Evolutionary conservation across 2,113 vertebrate species (phyloP).

Genomic region (Hemiprocne comata): DNA sequence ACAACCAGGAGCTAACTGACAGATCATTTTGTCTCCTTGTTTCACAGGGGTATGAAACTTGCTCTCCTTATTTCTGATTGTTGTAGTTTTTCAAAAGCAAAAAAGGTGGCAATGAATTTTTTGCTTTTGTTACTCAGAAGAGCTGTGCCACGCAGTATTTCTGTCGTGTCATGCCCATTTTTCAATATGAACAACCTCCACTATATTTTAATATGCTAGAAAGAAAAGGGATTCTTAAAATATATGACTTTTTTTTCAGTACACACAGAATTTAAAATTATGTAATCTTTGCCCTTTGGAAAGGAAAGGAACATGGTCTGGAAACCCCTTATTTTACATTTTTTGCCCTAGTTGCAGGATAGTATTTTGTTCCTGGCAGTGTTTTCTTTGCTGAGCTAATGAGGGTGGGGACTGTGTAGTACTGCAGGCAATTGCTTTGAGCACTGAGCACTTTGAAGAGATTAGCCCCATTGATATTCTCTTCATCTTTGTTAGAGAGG

Average conservation of each 20-base stretch:
- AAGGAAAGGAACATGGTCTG: conserved; percentile 9
- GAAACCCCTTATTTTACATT: conserved; percentile 22
- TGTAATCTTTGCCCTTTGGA: conserved; percentile 39
- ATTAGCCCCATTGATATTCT: conserved; percentile 77
- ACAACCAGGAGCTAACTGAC: neutral
- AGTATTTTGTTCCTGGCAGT: conserved; percentile 55
- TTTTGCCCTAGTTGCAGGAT: neutral
- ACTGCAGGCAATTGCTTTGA: conserved; percentile 71
- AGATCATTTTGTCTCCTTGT: neutral
- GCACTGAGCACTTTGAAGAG: conserved; percentile 71
- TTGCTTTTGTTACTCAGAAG: neutral
- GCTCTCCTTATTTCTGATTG: neutral
- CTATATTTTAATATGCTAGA: neutral
- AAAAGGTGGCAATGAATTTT: conserved; percentile 8
- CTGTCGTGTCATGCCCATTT: neutral
- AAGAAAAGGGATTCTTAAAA: neutral
- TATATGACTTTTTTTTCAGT: neutral
- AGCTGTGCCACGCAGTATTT: neutral
- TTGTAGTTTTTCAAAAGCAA: neutral
- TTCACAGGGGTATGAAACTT: neutral
- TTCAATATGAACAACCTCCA: neutral
- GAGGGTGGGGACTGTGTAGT: conserved; percentile 52
- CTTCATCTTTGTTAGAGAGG: conserved; percentile 63
- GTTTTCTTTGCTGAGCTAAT: conserved; percentile 69
- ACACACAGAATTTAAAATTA: conserved; percentile 22